Evolutionary conservation across 2,113 vertebrate species (phyloP).

Genomic region (Pristiophorus japonicus): DNA sequence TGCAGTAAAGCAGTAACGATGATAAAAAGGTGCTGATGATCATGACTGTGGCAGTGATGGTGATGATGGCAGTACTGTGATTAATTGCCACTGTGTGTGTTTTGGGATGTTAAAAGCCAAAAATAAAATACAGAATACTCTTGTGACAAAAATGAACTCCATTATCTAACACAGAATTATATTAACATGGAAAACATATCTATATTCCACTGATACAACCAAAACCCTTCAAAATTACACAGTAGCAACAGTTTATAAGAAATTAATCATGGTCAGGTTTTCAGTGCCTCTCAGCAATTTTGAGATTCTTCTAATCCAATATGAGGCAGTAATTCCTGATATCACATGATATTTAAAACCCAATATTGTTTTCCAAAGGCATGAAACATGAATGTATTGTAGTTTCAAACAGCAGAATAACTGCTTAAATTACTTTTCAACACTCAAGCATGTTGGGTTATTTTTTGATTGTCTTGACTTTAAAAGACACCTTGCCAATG

Average conservation of each 20-base stretch:
- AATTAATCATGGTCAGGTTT: constrained; percentile 36
- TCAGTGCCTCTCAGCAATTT: constrained; percentile 22
- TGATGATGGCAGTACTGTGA: constrained; percentile 33
- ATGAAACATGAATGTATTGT: not conserved
- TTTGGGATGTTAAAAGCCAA: constrained; percentile 38
- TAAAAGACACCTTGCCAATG: not conserved
- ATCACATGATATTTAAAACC: not conserved
- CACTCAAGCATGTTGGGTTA: not conserved
- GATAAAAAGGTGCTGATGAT: constrained; percentile 31
- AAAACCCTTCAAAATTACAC: constrained; percentile 19
- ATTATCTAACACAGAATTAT: constrained; percentile 28
- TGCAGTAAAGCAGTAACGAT: constrained; percentile 7
- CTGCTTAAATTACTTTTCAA: not conserved
- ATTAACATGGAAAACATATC: constrained; percentile 30
- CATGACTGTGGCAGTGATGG: constrained; percentile 31
- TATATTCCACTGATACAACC: constrained; percentile 3
- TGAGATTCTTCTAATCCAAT: not conserved
- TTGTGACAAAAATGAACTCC: constrained; percentile 35
- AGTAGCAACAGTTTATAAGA: not conserved
- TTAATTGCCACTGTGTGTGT: constrained; percentile 37
- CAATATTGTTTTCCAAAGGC: not conserved
- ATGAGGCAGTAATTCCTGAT: not conserved
- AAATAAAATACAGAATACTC: constrained; percentile 37
- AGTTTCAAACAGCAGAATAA: not conserved
- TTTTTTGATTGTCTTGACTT: not conserved